Evolutionary conservation across 2,888 invertebrate genomes (phyloP), one percentile per base, ranked within the genome.

Genomic region (Dasypolia templi): DNA sequence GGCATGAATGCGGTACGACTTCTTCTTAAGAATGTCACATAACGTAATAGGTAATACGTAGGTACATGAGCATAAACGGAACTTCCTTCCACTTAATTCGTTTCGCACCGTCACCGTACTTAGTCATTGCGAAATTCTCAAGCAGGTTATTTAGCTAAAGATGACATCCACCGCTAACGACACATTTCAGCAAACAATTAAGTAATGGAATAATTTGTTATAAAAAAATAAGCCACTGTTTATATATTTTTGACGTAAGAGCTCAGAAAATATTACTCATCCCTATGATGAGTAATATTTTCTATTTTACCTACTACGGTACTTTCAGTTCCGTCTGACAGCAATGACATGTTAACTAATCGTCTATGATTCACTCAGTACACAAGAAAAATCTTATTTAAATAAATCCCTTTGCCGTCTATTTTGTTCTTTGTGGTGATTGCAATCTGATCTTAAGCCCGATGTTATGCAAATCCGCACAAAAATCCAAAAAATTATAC

Each of bases 41-140:
- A 67, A 44, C 58, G 66, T 75, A 55, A 35, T n/a, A 74, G 51
- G 61, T 74, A 79, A 69, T 65, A 66, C 62, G 46, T 42, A 32
- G 12, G 19, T 62, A 53, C 51, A 66, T 17, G 17, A 39, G 32
- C 58, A 65, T 63, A 58, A 72, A 85, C 68, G 68, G 68, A 64
- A 80, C 79, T 71, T 75, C 81, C 79, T 81, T 76, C 81, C 67
- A 80, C 71, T 71, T 68, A 81, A 71, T 68, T 76, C 26, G 39
- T 53, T 67, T 67, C 29, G 55, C 35, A 59, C 26, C 46, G 64
- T 58, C 35, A 59, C 26, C 46, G 64, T 58, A 79, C 51, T 68
- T 61, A 59, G 39, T 61, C 39, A 81, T 76, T 76, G 39, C 79
- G 32, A 68, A 80, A 80, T 65, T 56, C 49, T 71, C 71, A 76